Conservation (phyloP, 2,797 vertebrate species). For the Kryptolebias ocellatus region DNA sequence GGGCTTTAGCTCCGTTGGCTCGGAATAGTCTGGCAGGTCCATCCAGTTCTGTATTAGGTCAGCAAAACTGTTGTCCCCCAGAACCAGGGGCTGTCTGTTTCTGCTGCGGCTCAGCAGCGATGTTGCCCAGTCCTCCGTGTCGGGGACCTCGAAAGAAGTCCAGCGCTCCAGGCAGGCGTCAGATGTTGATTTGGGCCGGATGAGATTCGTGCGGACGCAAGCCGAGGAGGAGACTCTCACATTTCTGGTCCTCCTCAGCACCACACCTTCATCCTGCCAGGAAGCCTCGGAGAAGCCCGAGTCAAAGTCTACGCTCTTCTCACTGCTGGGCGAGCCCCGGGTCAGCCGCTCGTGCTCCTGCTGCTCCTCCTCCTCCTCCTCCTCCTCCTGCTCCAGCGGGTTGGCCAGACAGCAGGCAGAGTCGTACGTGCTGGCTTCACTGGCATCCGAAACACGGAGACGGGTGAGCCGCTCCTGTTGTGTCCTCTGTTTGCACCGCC, state of each 20-base stretch:
- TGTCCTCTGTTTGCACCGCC: constrained; percentile 71
- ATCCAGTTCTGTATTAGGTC: constrained; percentile 99
- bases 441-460: constrained; percentile 80
- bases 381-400: constrained; percentile 83
- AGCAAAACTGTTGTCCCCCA: constrained; percentile 98
- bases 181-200: constrained; percentile 93
- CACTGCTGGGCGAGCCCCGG: constrained; percentile 83
- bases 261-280: constrained; percentile 89
- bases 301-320: constrained; percentile 92
- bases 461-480: constrained; percentile 74
- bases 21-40: constrained; percentile 92
- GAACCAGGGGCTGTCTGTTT: constrained; percentile 92
- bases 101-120: constrained; percentile 91
- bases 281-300: constrained; percentile 95
- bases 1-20: constrained; percentile 75
- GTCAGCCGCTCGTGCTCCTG: constrained; percentile 64
- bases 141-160: constrained; percentile 85
- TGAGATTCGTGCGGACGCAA: constrained; percentile 81
- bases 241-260: constrained; percentile 82
- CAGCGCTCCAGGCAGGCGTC: constrained; percentile 94
- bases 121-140: constrained; percentile 92
- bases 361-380: constrained; percentile 78
- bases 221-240: constrained; percentile 85
- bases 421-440: constrained; percentile 87
- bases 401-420: constrained; percentile 90